Conservation (phyloP, 2,113 vertebrate genomes). For the Xiphorhynchus elegans region DNA sequence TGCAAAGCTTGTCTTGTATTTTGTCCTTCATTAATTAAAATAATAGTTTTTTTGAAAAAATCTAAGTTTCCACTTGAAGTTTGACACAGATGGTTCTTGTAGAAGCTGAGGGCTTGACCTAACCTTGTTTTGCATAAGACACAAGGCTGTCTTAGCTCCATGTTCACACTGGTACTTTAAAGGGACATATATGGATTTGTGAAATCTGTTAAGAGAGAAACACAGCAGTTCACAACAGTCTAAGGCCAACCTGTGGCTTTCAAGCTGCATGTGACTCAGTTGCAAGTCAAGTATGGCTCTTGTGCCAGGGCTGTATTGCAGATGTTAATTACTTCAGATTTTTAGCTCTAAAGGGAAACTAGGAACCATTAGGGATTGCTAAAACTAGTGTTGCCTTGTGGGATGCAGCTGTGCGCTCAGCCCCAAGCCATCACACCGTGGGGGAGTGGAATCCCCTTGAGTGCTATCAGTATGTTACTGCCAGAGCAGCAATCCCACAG, state of each 20-base stretch:
- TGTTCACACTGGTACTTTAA: not conserved
- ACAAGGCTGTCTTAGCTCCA: not conserved
- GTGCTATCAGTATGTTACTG: not conserved
- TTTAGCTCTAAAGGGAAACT: not conserved
- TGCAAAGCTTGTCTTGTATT: not conserved
- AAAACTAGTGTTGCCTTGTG: not conserved
- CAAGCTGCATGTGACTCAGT: not conserved
- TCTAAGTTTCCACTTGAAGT: not conserved
- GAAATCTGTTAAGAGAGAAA: not conserved
- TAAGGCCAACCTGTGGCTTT: not conserved
- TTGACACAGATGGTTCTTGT: not conserved
- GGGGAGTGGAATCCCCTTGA: not conserved
- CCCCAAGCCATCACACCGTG: not conserved
- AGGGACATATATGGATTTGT: not conserved
- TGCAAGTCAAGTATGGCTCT: not conserved
- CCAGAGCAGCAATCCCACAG: not conserved
- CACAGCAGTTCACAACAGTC: not conserved
- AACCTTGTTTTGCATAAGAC: not conserved
- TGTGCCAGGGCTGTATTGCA: not conserved
- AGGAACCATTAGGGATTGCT: not conserved
- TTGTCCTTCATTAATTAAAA: not conserved
- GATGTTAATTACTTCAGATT: not conserved
- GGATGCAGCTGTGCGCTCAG: conserved; percentile 27
- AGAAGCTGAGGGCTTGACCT: not conserved
- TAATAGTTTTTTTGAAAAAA: not conserved